Evolutionary conservation across 2,888 invertebrate species (phyloP).

Genomic region (Vandiemenella viatica): DNA sequence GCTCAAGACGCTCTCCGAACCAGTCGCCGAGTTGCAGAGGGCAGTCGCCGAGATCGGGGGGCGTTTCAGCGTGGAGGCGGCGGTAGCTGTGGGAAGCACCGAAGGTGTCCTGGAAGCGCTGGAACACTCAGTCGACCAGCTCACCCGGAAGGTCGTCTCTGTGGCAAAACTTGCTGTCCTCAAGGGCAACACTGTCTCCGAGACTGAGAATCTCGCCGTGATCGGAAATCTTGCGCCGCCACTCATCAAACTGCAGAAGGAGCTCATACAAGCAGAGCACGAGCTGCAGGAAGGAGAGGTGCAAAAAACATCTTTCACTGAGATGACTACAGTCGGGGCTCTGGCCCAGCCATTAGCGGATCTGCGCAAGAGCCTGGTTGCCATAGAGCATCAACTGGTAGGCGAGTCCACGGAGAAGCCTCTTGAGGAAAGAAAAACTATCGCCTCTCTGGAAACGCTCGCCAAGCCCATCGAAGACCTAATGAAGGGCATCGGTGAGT

Average conservation of each 20-base stretch:
- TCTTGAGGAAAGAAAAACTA: background rate
- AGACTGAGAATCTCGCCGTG: background rate
- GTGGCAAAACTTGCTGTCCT: background rate
- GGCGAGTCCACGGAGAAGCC: background rate
- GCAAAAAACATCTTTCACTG: slow-evolving; percentile 1
- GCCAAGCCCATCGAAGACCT: background rate
- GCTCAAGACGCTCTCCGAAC: slow-evolving; percentile 39
- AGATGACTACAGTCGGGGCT: slow-evolving; percentile 24
- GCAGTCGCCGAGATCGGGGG: background rate
- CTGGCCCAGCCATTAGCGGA: slow-evolving; percentile 29
- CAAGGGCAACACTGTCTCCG: background rate
- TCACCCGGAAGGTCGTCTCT: slow-evolving; percentile 2
- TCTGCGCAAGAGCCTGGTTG: slow-evolving; percentile 29
- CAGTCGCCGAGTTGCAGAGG: slow-evolving; percentile 18
- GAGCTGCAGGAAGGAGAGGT: slow-evolving; percentile 7
- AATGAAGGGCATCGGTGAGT: background rate
- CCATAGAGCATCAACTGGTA: slow-evolving; percentile 11
- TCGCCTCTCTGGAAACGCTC: background rate
- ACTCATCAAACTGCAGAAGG: slow-evolving; percentile 29
- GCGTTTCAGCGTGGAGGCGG: background rate
- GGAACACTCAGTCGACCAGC: slow-evolving; percentile 7
- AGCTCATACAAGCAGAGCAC: slow-evolving; percentile 22
- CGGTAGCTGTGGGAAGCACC: background rate
- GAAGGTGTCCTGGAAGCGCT: slow-evolving; percentile 5
- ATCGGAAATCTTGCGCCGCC: slow-evolving; percentile 30